Evolutionary conservation across 1,140 invertebrate genomes (phyloP).

Genomic region (Scaptomyza pallida): DNA sequence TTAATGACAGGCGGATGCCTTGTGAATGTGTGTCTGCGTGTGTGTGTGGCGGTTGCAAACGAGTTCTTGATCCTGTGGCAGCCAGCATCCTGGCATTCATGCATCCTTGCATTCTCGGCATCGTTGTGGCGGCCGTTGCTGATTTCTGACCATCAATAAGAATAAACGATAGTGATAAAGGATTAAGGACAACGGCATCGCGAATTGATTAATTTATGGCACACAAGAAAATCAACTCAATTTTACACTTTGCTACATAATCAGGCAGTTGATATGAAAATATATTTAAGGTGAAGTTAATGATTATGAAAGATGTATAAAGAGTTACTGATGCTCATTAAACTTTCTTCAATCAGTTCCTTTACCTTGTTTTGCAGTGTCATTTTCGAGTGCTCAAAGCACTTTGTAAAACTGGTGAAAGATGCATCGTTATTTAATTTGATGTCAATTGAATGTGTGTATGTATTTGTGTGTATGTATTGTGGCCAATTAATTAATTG

Average conservation of each 20-base stretch:
- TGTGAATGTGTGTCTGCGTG: constrained; percentile 20
- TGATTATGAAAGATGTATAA: too few relatives aligned
- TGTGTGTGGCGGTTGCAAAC: constrained; percentile 5
- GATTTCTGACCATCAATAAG: constrained; percentile 67
- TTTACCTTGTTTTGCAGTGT: constrained; percentile 31
- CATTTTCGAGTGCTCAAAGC: not conserved
- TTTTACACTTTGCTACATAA: constrained; percentile 50
- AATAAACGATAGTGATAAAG: constrained; percentile 69
- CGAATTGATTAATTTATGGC: constrained; percentile 78
- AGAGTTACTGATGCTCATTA: not conserved
- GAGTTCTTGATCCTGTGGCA: constrained; percentile 20
- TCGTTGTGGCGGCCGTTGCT: constrained; percentile 28
- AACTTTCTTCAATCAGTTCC: not conserved
- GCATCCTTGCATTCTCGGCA: too few relatives aligned
- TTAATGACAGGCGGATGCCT: constrained; percentile 33
- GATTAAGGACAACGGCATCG: constrained; percentile 54
- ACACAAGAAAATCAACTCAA: constrained; percentile 56
- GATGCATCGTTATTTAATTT: constrained; percentile 70
- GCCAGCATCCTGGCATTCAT: constrained; percentile 3
- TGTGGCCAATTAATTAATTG: constrained; percentile 65
- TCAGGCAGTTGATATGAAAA: not conserved
- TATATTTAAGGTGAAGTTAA: too few relatives aligned
- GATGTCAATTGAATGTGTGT: constrained; percentile 46
- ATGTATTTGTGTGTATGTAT: constrained; percentile 2
- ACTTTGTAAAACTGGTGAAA: constrained; percentile 15